Conservation (phyloP, 1,140 invertebrate genomes). For the Eulimnadia texana region DNA sequence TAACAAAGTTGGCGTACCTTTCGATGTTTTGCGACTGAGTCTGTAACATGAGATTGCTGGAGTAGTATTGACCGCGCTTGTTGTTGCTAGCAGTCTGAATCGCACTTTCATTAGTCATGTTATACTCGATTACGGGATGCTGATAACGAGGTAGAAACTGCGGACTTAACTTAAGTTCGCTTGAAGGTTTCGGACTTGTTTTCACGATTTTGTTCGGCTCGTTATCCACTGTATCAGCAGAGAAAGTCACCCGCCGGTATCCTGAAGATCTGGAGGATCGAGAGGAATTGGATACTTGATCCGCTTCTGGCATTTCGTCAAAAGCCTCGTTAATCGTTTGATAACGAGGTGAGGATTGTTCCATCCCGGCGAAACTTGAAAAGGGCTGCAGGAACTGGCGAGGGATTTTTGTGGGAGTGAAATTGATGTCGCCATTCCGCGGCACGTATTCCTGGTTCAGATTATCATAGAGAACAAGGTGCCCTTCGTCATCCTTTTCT, state of each 20-base stretch:
- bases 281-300: neutral
- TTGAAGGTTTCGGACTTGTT: neutral
- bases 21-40: neutral
- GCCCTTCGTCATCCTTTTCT: conserved; percentile 10
- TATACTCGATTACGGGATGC: neutral
- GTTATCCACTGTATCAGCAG: conserved; percentile 15
- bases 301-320: neutral
- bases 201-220: conserved; percentile 8
- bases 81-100: neutral
- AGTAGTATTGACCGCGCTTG: neutral
- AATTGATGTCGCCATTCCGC: conserved; percentile 5
- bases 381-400: neutral
- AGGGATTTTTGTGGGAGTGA: neutral
- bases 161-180: conserved; percentile 11
- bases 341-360: neutral
- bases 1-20: neutral
- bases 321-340: neutral
- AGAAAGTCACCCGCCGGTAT: conserved; percentile 15
- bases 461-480: neutral
- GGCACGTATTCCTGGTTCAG: conserved; percentile 3
- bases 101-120: neutral
- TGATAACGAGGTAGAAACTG: conserved; percentile 6
- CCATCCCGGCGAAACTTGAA: neutral
- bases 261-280: conserved; percentile 14
- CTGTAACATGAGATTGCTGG: conserved; percentile 8